Base-by-base conservation (phyloP, 2,888 invertebrate genomes). In the Trichogramma evanescens region DNA sequence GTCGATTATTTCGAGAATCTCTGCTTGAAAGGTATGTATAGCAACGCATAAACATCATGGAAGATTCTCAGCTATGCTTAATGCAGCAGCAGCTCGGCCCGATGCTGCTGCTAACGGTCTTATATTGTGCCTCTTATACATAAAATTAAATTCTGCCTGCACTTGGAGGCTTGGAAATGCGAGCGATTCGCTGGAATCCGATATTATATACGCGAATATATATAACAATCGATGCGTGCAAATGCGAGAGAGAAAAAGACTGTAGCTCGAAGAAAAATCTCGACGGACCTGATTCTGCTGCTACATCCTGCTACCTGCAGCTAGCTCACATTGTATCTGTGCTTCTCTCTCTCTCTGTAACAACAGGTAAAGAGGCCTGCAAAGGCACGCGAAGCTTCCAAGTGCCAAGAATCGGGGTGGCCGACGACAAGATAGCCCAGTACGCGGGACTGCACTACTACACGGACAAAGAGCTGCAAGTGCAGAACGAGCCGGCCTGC, bases 361-460 rank as follows among this genome's bases (percentile, higher is more conserved):
- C 64, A 62, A 44, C 70, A 83, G 82, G 79, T 60, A 87, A 87
- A 66, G 91, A 93, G 72, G 92, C 93, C 53, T 95, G 95, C 80
- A 92, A 93, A 78, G 88, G 88, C 48, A 89, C 86, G 69, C 83
- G 93, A 57, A 81, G 86, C 59, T 94, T 89, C 81, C 86, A 88
- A 66, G 85, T 87, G 62, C 93, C 94, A 6, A 84, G 91, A 68
- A 87, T 94, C 69, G 94, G 94, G 50, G 92, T 95, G 6, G 90
- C 93, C 2, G 92, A 93, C 68, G 92, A 93, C 76, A 92, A 93
- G 79, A 91, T 95, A 38, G 89, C 94, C 0, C 94, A 94, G 75
- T 95, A 93, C 76, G 94, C 93, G 0, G 89, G 91, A 1, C 81
- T 95, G 0, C 93, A 95, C 75, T 95, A 94, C 78, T 95, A 95